Evolutionary conservation across 1,140 invertebrate species (phyloP).

Genomic region (Cotesia typhae): DNA sequence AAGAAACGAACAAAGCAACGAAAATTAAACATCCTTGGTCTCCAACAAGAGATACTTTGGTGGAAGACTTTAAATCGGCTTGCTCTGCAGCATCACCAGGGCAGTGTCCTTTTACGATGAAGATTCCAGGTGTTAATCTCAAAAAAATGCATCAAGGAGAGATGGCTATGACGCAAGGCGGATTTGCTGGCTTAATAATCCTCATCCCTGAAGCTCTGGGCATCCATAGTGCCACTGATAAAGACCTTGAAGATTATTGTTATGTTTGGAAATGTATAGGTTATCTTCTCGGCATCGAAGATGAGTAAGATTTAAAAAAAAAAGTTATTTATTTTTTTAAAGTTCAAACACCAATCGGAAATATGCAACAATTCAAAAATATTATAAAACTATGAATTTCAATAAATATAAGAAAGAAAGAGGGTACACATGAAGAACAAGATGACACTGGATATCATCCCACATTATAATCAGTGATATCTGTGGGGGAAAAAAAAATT

Average conservation of each 20-base stretch:
- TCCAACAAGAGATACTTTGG: constrained; percentile 45
- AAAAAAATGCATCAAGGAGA: constrained; percentile 74
- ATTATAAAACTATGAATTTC: too few species aligned
- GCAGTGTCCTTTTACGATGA: constrained; percentile 57
- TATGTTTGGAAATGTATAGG: constrained; percentile 86
- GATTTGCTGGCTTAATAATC: constrained; percentile 79
- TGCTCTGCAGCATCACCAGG: constrained; percentile 42
- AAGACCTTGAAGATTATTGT: constrained; percentile 76
- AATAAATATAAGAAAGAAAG: too few species aligned
- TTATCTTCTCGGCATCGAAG: constrained; percentile 80
- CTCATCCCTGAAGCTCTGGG: constrained; percentile 73
- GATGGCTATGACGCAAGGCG: constrained; percentile 81
- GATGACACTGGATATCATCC: too few species aligned
- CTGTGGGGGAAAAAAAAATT: too few species aligned
- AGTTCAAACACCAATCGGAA: too few species aligned
- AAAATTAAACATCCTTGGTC: constrained; percentile 64
- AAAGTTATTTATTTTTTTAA: constrained; percentile 1
- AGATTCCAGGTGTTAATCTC: constrained; percentile 61
- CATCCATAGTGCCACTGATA: constrained; percentile 63
- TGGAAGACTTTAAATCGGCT: constrained; percentile 42
- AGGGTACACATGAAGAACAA: too few species aligned
- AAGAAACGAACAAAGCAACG: constrained; percentile 42
- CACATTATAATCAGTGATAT: too few species aligned
- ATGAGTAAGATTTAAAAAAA: constrained; percentile 66
- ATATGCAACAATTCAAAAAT: too few species aligned